Conservation (phyloP, 2,888 invertebrate genomes). For the Cephus runcator region DNA sequence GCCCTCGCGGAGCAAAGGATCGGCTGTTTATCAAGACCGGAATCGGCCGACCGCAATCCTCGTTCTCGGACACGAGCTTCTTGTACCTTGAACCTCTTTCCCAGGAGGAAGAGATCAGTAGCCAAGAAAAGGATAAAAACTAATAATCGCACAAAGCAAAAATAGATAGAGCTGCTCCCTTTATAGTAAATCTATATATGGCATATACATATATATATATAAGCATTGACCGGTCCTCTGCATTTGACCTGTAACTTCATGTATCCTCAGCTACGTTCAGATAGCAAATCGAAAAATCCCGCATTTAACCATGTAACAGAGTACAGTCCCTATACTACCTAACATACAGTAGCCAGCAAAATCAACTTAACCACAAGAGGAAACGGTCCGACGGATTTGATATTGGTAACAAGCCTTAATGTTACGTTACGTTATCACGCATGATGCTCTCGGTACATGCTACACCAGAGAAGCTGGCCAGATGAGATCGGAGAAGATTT, state of each 20-base stretch:
- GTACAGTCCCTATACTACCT: too few species aligned
- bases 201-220: too few species aligned
- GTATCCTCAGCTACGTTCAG: too few species aligned
- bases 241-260: too few species aligned
- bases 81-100: conserved; percentile 20
- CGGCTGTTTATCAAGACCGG: conserved; percentile 50
- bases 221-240: too few species aligned
- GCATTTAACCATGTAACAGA: too few species aligned
- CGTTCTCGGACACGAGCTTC: conserved; percentile 28
- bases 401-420: background rate
- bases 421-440: background rate
- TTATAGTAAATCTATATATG: too few species aligned
- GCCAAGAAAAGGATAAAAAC: background rate
- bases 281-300: too few species aligned
- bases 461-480: background rate
- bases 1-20: conserved; percentile 41
- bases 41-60: conserved; percentile 32
- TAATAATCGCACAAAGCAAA: background rate
- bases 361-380: too few species aligned
- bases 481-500: background rate
- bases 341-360: too few species aligned
- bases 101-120: background rate
- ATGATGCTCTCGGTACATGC: background rate
- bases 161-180: too few species aligned
- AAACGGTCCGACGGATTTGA: background rate